A percentile compares a stretch with the other conserved stretches of the same genome.
Evolutionary conservation across 2,797 vertebrate genomes (phyloP).

Genomic region (Sebastes trivittatus): DNA sequence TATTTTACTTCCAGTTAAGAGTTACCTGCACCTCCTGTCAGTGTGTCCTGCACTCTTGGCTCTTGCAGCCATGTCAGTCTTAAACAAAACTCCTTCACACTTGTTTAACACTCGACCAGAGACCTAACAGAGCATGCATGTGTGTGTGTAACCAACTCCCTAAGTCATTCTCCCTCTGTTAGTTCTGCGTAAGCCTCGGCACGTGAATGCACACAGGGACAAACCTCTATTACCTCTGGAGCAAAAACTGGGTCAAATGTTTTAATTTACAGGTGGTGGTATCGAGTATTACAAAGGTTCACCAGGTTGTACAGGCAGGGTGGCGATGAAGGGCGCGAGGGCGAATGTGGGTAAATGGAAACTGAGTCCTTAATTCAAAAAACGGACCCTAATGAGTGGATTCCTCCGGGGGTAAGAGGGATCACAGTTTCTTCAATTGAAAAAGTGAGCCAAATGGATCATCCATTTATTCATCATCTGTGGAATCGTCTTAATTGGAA

Average conservation of each 20-base stretch:
- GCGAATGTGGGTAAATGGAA: conserved; percentile 33
- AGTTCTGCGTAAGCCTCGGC: conserved; percentile 5
- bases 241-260: conserved; percentile 68
- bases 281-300: conserved; percentile 77
- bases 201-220: conserved; percentile 41
- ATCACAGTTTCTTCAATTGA: conserved; percentile 68
- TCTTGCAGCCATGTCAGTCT: not conserved
- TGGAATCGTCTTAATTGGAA: conserved; percentile 77
- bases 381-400: conserved; percentile 65
- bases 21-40: too few species aligned
- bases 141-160: not conserved
- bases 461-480: conserved; percentile 70
- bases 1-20: too few species aligned
- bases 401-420: conserved; percentile 52
- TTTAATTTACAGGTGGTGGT: conserved; percentile 80
- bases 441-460: conserved; percentile 63
- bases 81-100: not conserved
- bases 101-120: conserved; percentile 5
- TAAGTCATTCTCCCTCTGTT: conserved; percentile 20
- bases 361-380: conserved; percentile 52
- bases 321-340: conserved; percentile 23
- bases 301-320: conserved; percentile 71
- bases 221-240: conserved; percentile 56
- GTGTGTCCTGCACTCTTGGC: too few species aligned
- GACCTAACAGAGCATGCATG: not conserved